Percentiles rank a stretch among this genome's conserved stretches.
phyloP scores from a whole-genome alignment of 2,888 invertebrate genomes.

The Hipparchia sbordonii region DNA sequence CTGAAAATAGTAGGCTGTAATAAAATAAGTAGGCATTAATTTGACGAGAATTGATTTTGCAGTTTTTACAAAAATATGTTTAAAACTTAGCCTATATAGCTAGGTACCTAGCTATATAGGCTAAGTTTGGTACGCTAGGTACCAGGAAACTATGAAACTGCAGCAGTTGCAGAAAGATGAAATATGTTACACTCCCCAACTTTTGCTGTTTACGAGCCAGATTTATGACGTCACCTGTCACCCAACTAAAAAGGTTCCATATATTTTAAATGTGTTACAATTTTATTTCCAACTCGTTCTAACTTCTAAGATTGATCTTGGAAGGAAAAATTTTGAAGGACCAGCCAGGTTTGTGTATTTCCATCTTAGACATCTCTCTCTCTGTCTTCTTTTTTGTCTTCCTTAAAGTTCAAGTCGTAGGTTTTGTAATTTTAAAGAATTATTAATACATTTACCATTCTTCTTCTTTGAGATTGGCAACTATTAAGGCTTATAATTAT shows the following conservation, averaged over 20 bases:
- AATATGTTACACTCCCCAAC: conserved; percentile 15
- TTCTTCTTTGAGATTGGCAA: no score
- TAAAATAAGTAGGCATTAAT: no score
- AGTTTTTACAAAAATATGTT: background rate
- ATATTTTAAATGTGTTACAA: conserved; percentile 14
- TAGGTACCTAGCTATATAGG: background rate
- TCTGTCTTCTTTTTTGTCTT: no score
- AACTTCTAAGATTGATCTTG: conserved; percentile 2
- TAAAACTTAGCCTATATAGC: background rate
- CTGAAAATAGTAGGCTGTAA: no score
- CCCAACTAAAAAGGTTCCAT: conserved; percentile 6
- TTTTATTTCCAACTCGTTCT: background rate
- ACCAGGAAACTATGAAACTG: conserved; percentile 11
- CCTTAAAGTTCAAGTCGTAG: no score
- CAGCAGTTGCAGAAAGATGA: conserved; percentile 9
- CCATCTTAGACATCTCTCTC: no score
- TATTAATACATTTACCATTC: no score
- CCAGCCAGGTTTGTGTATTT: no score
- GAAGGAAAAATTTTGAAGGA: background rate
- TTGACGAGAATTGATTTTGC: background rate
- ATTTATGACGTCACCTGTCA: conserved; percentile 20
- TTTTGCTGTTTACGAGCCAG: conserved; percentile 15
- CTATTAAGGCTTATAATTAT: no score
- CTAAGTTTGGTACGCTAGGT: background rate
- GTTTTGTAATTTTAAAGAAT: no score